Evolutionary conservation across 2,888 invertebrate genomes (phyloP).

Genomic region (Orchestes rusci): DNA sequence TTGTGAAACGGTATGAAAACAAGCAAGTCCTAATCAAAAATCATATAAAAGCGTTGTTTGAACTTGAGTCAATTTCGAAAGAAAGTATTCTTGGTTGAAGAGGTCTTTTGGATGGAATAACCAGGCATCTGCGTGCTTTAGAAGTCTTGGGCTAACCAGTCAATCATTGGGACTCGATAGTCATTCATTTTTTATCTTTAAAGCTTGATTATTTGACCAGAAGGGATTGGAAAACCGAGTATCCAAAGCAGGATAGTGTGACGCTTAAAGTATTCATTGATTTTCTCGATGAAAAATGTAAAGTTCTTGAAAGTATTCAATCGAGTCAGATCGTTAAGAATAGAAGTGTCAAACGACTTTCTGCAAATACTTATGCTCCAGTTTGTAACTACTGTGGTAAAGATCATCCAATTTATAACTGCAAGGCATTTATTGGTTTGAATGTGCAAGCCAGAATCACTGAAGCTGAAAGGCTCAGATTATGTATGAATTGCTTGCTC

Average conservation of each 20-base stretch:
- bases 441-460: constrained; percentile 1
- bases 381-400: constrained; percentile 3
- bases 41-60: constrained; percentile 19
- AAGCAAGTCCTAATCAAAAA: constrained; percentile 11
- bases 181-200: constrained; percentile 11
- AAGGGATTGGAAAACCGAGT: constrained; percentile 10
- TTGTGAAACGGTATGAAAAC: constrained; percentile 19
- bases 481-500: constrained; percentile 15
- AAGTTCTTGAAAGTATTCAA: background rate
- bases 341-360: background rate
- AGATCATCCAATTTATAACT: constrained; percentile 5
- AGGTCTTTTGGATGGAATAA: constrained; percentile 10
- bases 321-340: background rate
- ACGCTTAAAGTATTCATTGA: background rate
- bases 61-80: constrained; percentile 9
- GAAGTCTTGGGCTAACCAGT: constrained; percentile 8
- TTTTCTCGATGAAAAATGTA: constrained; percentile 4
- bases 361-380: background rate
- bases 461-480: constrained; percentile 5
- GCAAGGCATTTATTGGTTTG: constrained; percentile 2
- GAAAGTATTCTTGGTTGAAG: constrained; percentile 12
- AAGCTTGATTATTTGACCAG: constrained; percentile 11
- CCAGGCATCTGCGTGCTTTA: constrained; percentile 14
- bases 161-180: constrained; percentile 16
- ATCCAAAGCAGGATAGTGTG: constrained; percentile 2